Evolutionary conservation across 2,797 vertebrate genomes (phyloP).

Genomic region (Sebastes nivosus): DNA sequence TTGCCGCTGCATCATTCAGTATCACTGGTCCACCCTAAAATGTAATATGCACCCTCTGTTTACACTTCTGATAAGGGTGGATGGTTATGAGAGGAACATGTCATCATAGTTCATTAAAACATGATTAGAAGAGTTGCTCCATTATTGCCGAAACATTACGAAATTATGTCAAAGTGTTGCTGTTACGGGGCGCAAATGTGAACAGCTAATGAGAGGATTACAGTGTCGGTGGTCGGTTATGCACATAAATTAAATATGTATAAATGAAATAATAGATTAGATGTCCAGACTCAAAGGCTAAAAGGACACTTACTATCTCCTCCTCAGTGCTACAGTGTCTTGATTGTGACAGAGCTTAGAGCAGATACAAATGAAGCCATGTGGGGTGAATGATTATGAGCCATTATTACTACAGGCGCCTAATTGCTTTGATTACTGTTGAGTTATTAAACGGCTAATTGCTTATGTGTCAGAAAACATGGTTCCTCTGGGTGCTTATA

Average conservation of each 20-base stretch:
- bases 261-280: constrained; percentile 18
- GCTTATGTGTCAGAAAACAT: background rate
- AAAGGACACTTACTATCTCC: background rate
- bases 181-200: background rate
- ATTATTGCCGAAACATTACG: background rate
- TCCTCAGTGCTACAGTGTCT: background rate
- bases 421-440: constrained; percentile 1
- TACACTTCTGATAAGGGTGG: background rate
- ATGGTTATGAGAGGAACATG: background rate
- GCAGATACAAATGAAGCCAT: background rate
- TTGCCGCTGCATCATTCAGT: background rate
- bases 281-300: background rate
- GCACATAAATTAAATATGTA: constrained; percentile 3
- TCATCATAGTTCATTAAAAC: background rate
- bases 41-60: background rate
- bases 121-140: background rate
- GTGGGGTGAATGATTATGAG: constrained; percentile 9
- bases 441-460: background rate
- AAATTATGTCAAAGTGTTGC: background rate
- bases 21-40: background rate
- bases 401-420: background rate
- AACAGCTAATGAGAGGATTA: constrained; percentile 10
- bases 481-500: background rate
- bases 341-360: background rate
- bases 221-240: background rate